Evolutionary conservation across 2,113 vertebrate genomes (phyloP).

Genomic region (Chlamydotis undulata): DNA sequence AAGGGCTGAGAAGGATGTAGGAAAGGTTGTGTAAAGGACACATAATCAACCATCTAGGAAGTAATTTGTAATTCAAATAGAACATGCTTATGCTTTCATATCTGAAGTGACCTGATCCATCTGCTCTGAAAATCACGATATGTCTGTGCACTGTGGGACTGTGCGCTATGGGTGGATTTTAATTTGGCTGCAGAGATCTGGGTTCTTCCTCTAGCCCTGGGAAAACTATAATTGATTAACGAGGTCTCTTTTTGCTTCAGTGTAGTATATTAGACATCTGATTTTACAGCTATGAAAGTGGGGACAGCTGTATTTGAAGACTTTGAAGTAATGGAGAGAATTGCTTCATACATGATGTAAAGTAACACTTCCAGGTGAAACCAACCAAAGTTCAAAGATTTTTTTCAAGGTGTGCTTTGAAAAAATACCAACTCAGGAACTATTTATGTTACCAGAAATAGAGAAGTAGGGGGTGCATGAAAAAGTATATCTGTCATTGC

Average conservation of each 20-base stretch:
- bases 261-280: not conserved
- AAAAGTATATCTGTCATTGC: not conserved
- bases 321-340: slow-evolving; percentile 24
- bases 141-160: not conserved
- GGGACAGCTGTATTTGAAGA: not conserved
- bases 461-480: not conserved
- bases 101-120: not conserved
- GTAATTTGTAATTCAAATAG: not conserved
- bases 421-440: not conserved
- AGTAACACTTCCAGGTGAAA: slow-evolving; percentile 35
- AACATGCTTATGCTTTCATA: not conserved
- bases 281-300: not conserved
- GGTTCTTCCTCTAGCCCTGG: not conserved
- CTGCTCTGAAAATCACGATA: not conserved
- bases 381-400: slow-evolving; percentile 10
- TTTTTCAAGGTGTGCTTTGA: not conserved
- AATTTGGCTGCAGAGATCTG: not conserved
- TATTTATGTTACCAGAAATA: slow-evolving; percentile 20
- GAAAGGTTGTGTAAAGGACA: not conserved
- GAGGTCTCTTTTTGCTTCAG: not conserved
- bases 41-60: not conserved
- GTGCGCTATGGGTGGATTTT: not conserved
- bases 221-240: not conserved
- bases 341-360: slow-evolving; percentile 19
- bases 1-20: not conserved